phyloP scores from a whole-genome alignment of 2,113 vertebrate genomes.

The Gorsachius goisagi region DNA sequence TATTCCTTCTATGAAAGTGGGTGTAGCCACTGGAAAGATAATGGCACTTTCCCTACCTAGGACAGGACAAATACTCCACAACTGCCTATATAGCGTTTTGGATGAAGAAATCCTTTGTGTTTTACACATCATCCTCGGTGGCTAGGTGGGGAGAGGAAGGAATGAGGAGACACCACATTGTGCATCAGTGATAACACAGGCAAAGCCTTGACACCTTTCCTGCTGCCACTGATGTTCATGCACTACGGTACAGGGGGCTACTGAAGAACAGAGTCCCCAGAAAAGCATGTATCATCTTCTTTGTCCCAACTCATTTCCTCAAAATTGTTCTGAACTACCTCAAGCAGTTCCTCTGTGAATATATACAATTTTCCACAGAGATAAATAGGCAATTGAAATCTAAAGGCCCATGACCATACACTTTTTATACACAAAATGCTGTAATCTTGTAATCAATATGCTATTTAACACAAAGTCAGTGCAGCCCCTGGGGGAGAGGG shows the following conservation, averaged over 20 bases:
- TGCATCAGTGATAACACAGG: background rate
- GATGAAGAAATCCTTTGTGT: accelerated
- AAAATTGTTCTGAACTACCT: background rate
- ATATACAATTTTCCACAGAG: background rate
- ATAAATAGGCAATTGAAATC: conserved; percentile 38
- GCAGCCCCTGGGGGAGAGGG: background rate
- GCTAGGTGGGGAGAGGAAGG: background rate
- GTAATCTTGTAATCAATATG: conserved; percentile 62
- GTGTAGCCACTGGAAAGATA: background rate
- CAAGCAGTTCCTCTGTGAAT: background rate
- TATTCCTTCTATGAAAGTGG: background rate
- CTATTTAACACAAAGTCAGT: conserved; percentile 24
- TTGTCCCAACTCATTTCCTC: background rate
- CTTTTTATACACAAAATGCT: background rate
- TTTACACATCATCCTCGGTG: background rate
- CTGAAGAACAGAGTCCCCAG: background rate
- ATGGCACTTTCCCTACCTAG: background rate
- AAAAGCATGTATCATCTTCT: background rate
- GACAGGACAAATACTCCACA: background rate
- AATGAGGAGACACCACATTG: background rate
- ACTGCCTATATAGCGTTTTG: background rate
- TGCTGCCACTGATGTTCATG: background rate
- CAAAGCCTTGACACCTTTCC: background rate
- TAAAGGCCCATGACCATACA: conserved; percentile 17
- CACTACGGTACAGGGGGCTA: background rate